Percentiles rank a stretch among this genome's conserved stretches.
phyloP scores from a whole-genome alignment of 1,140 invertebrate genomes.

The Penaeus chinensis region DNA sequence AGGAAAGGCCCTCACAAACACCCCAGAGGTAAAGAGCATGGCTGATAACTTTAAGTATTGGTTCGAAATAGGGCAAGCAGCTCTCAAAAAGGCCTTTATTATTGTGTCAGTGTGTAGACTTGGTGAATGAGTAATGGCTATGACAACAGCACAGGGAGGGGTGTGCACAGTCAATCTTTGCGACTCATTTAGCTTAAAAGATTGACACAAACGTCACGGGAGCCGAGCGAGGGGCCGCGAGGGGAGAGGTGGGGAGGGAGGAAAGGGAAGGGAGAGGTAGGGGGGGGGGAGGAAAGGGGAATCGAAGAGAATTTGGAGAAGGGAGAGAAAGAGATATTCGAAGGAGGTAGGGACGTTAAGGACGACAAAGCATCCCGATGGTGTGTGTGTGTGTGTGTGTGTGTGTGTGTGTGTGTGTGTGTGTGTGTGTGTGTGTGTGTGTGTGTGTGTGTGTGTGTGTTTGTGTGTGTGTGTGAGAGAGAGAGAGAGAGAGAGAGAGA shows the following conservation, averaged over 20 bases:
- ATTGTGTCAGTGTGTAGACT: neutral
- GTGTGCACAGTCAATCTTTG: conserved; percentile 29
- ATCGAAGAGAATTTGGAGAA: neutral
- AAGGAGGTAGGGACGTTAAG: neutral
- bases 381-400: neutral
- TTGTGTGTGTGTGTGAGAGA: too few species aligned
- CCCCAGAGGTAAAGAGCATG: too few species aligned
- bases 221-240: too few species aligned
- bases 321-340: neutral
- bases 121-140: conserved; percentile 20
- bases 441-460: neutral
- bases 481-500: conserved; percentile 3
- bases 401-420: neutral
- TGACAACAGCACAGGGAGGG: neutral
- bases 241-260: too few species aligned
- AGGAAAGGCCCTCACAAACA: neutral
- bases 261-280: neutral
- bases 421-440: too few species aligned
- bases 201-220: too few species aligned
- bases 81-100: neutral
- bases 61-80: too few species aligned
- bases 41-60: too few species aligned
- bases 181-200: conserved; percentile 37
- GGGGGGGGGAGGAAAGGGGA: neutral
- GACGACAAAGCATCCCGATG: too few species aligned